A percentile compares a stretch with the other conserved stretches of the same genome.
Conservation (phyloP, 2,113 vertebrate species). For the Meriones unguiculatus region DNA sequence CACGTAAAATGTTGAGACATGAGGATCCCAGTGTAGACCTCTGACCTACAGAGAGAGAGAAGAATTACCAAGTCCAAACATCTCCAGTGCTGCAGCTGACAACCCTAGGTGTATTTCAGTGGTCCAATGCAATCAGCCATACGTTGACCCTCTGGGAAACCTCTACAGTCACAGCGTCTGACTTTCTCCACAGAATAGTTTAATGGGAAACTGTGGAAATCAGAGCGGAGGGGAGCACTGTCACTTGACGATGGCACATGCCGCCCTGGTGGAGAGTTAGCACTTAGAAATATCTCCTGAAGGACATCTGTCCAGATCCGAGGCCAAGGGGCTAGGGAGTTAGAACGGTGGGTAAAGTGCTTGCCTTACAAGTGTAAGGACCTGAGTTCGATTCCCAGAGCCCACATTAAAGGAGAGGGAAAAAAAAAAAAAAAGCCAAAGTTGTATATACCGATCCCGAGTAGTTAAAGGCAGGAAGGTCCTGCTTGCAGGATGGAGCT, state of each 20-base stretch:
- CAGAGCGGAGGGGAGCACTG: fast-evolving
- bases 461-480: not conserved
- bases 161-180: fast-evolving
- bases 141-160: not conserved
- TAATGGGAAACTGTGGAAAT: too few relatives aligned
- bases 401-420: not conserved
- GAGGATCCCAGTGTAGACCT: not conserved
- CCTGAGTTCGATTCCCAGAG: not conserved
- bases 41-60: not conserved
- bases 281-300: not conserved
- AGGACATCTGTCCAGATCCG: not conserved
- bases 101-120: not conserved
- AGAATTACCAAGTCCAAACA: not conserved
- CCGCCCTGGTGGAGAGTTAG: fast-evolving
- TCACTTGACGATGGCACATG: fast-evolving
- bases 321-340: not conserved
- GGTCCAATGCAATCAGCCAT: not conserved
- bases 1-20: not conserved
- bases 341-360: not conserved
- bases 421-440: not conserved
- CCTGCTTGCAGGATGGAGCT: not conserved
- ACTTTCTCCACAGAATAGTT: too few relatives aligned
- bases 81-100: fast-evolving
- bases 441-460: not conserved
- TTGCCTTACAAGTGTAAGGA: not conserved